Evolutionary conservation across 2,797 vertebrate genomes (phyloP), one percentile per base, ranked within the genome.

Genomic region (Streptopelia turtur): DNA sequence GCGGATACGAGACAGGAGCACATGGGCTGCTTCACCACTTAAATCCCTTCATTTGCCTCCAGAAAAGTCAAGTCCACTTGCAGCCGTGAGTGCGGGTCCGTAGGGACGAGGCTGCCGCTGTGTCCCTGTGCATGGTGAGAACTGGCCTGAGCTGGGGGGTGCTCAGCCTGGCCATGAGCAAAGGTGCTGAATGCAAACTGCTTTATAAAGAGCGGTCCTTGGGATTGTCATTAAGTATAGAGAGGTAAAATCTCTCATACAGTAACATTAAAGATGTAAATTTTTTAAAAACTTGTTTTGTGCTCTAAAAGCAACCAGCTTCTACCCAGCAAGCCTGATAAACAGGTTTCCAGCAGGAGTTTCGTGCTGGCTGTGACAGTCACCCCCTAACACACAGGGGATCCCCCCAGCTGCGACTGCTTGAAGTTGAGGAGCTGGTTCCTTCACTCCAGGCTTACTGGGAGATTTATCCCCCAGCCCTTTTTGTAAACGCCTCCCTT

Each of bases 1-100:
- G 6, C 68, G 13, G 45, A 6, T 10, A 9, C 5, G 59, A 11
- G 23, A 22, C 3, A 16, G 85, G 37, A 63, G 74, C 80, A 11
- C 23, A 1, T 0, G 30, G 20, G 60, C 64, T 74, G 33, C 35
- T 83, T 35, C 30, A 0, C 28, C 24, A 7, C 59, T 13, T 22
- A 2, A 6, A 17, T 35, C 53, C 30, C 70, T 63, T 39, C 8
- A 1, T 63, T 66, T 53, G 5, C 39, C 20, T 14, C 71, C 65
- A 28, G 39, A 68, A 78, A 41, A 53, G 21, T 31, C 65, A 30
- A 69, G 9, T 31, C 13, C 13, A 21, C 9, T 61, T 41, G 60
- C 70, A 50, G 30, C 53, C 70, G 43, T 13, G 11, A 13, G 47
- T 5, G 57, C 5, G 4, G 76, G 24, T 18, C 37, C 2, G 2